Evolutionary conservation across 2,113 vertebrate species (phyloP), one percentile per base, ranked within the genome.

Genomic region (Eubucco bourcierii): DNA sequence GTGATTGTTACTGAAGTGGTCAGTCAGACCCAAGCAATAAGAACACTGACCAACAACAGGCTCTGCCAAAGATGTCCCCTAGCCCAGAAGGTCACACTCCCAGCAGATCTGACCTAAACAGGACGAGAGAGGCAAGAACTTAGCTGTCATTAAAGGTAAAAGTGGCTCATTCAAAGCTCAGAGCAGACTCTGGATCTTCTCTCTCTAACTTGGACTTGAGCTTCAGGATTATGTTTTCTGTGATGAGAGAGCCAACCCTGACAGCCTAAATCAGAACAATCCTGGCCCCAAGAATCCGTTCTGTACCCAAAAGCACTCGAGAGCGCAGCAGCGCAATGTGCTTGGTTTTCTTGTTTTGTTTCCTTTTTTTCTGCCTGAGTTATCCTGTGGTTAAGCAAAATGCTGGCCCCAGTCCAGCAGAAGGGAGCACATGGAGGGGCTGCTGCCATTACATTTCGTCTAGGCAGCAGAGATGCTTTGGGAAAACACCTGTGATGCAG

Each of bases 401-500:
- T 2, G 2, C 27, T 92, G 80, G 88, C 81, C 53, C 73, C 58
- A 0, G n/a, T 79, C 72, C 80, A 90, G 81, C 71, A 88, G 58
- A 50, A 74, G 29, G 59, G 72, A 95, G 58, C 60, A 73, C 53
- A 89, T 0, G 23, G 66, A 67, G 12, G 64, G 85, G 55, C 20
- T 88, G 63, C 47, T 90, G 70, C 71, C 66, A 61, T 96, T 70
- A 90, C 84, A 95, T 95, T 55, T 90, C 75, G 88, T 92, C 87
- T 95, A 82, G 87, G 84, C 92, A 85, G 90, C 59, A 2, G 28
- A 81, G 64, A 90, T 89, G 71, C 92, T 93, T 61, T 93, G 92
- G 94, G 95, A 94, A 92, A 96, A 96, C 95, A 96, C 93, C 95
- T 96, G 96, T 88, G 79, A 93, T 93, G 56, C 72, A 92, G 64